Evolutionary conservation across 92 coral and sea anemone species (phyloP).

Genomic region (Epizoanthus scotinus): DNA sequence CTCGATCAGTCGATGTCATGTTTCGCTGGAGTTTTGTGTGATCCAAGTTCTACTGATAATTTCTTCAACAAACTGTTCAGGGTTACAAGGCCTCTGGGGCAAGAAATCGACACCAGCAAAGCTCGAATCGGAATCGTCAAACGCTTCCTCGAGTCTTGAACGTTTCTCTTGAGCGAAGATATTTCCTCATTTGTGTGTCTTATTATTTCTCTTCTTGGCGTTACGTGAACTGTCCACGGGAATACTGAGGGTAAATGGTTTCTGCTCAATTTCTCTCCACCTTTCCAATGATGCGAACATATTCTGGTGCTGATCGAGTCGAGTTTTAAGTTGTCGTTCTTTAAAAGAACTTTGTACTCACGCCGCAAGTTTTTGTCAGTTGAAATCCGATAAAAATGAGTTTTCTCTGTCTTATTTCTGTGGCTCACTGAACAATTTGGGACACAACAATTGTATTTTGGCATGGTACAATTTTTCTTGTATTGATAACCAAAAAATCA

Average conservation of each 20-base stretch:
- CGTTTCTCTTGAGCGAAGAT: constrained; percentile 21
- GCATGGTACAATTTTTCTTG: constrained; percentile 22
- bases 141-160: background rate
- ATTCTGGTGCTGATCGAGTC: constrained; percentile 48
- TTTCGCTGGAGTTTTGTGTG: too few relatives aligned
- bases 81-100: constrained; percentile 8
- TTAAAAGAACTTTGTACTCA: constrained; percentile 45
- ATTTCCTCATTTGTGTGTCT: constrained; percentile 6
- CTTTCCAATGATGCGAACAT: constrained; percentile 41
- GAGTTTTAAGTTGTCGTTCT: constrained; percentile 49
- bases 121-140: constrained; percentile 20
- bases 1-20: too few relatives aligned
- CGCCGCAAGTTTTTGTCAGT: constrained; percentile 44
- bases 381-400: constrained; percentile 48
- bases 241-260: constrained; percentile 44
- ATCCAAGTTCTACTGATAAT: too few relatives aligned
- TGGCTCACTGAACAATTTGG: constrained; percentile 27
- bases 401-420: background rate
- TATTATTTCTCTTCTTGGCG: constrained; percentile 31
- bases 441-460: constrained; percentile 38
- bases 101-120: constrained; percentile 17
- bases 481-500: constrained; percentile 8
- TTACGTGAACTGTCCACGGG: constrained; percentile 42
- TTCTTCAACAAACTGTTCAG: constrained; percentile 5
- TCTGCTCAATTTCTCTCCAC: constrained; percentile 37